Conservation (phyloP, 1,140 invertebrate species). For the Magallana ariakensis region DNA sequence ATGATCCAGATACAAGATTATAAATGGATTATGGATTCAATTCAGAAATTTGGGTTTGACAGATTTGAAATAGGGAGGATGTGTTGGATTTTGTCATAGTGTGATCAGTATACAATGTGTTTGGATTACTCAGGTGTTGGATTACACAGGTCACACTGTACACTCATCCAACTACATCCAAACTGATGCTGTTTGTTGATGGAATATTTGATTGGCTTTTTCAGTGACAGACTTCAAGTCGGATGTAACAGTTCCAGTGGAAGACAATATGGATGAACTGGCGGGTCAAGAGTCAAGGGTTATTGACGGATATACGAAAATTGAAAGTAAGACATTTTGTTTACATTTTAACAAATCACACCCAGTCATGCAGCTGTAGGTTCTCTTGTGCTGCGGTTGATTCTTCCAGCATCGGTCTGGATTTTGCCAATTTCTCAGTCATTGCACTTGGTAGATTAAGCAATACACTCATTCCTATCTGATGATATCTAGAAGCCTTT, state of each 20-base stretch:
- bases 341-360: not conserved
- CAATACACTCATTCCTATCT: not conserved
- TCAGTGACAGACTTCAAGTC: conserved; percentile 76
- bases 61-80: too few species aligned
- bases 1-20: too few species aligned
- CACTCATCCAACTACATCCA: not conserved
- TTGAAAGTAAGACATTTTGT: conserved; percentile 29
- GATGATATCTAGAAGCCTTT: not conserved
- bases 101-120: too few species aligned
- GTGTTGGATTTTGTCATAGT: too few species aligned
- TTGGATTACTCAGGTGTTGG: too few species aligned
- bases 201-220: conserved; percentile 32
- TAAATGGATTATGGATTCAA: too few species aligned
- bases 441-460: not conserved
- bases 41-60: too few species aligned
- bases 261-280: conserved; percentile 85
- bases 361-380: not conserved
- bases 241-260: conserved; percentile 77
- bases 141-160: too few species aligned
- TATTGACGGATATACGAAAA: conserved; percentile 24
- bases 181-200: not conserved
- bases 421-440: not conserved
- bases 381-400: not conserved
- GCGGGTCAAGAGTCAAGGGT: conserved; percentile 87
- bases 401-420: not conserved